Percentiles rank a stretch among this genome's conserved stretches.
Conservation (phyloP, 2,888 invertebrate species). For the Drosophila merina region DNA sequence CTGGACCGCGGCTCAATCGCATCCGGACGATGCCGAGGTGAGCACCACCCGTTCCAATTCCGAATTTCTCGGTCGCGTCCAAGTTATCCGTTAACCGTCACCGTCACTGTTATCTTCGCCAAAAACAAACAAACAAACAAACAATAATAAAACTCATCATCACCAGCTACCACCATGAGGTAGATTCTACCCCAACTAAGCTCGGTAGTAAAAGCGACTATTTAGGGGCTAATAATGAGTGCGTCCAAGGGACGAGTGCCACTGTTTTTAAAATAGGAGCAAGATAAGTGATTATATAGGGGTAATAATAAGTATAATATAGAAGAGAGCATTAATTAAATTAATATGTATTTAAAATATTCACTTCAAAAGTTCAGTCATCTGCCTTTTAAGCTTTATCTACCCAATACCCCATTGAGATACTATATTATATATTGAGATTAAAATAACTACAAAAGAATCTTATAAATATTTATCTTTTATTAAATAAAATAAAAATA, state of each 20-base stretch:
- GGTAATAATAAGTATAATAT: neutral
- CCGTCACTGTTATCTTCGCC: conserved; percentile 17
- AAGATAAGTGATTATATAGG: conserved; percentile 1
- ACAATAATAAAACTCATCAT: neutral
- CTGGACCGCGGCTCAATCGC: conserved; percentile 25
- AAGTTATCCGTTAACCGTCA: conserved; percentile 2
- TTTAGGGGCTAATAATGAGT: neutral
- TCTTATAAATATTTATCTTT: neutral
- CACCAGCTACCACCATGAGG: neutral
- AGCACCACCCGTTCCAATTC: conserved; percentile 18
- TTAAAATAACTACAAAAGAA: too few relatives aligned
- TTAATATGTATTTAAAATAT: neutral
- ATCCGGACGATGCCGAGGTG: conserved; percentile 36
- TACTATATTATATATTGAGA: too few relatives aligned
- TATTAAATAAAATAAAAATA: neutral
- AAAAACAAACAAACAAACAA: neutral
- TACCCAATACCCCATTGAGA: too few relatives aligned
- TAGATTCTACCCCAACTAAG: neutral
- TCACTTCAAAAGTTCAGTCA: too few relatives aligned
- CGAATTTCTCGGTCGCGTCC: conserved; percentile 1
- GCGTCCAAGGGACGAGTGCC: neutral
- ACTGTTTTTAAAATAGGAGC: neutral
- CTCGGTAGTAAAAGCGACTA: neutral
- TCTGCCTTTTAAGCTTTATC: too few relatives aligned
- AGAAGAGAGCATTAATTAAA: neutral